Evolutionary conservation across 1,140 invertebrate species (phyloP).

Genomic region (Macrocentrus cingulum): DNA sequence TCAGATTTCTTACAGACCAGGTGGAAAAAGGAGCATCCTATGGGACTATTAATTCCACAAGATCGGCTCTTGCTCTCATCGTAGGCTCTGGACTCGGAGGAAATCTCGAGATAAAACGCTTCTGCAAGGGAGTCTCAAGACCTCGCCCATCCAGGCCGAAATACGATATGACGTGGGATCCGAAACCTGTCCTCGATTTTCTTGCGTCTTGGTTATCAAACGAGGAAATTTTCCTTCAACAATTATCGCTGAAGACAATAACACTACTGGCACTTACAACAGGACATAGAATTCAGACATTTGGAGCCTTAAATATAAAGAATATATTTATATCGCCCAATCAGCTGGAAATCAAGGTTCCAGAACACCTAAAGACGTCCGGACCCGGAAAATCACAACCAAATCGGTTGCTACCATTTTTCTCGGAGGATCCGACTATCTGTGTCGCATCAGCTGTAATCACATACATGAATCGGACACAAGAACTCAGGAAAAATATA

Average conservation of each 20-base stretch:
- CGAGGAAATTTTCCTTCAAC: conserved; percentile 25
- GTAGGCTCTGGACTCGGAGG: conserved; percentile 24
- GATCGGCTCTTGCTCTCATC: conserved; percentile 33
- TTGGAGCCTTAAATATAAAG: conserved; percentile 11
- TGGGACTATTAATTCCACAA: conserved; percentile 30
- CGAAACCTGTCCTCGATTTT: conserved; percentile 31
- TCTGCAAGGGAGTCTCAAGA: conserved; percentile 35
- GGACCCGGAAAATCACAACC: conserved; percentile 7
- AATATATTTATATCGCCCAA: conserved; percentile 6
- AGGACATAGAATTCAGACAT: conserved; percentile 14
- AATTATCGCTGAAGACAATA: conserved; percentile 14
- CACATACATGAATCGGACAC: conserved; percentile 3
- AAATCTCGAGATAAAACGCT: conserved; percentile 28
- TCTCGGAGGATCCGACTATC: neutral
- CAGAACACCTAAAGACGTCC: conserved; percentile 18
- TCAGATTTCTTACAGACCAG: conserved; percentile 26
- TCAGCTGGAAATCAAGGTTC: conserved; percentile 23
- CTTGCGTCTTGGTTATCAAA: conserved; percentile 15
- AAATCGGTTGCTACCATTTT: conserved; percentile 14
- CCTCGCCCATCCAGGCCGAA: conserved; percentile 29
- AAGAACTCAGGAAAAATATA: neutral
- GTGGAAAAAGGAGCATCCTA: conserved; percentile 31
- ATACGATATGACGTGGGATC: conserved; percentile 36
- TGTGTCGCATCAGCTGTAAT: conserved; percentile 19
- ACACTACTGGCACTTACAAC: conserved; percentile 9